Evolutionary conservation across 2,888 invertebrate genomes (phyloP), one percentile per base, ranked within the genome.

Genomic region (Agrotis puta): DNA sequence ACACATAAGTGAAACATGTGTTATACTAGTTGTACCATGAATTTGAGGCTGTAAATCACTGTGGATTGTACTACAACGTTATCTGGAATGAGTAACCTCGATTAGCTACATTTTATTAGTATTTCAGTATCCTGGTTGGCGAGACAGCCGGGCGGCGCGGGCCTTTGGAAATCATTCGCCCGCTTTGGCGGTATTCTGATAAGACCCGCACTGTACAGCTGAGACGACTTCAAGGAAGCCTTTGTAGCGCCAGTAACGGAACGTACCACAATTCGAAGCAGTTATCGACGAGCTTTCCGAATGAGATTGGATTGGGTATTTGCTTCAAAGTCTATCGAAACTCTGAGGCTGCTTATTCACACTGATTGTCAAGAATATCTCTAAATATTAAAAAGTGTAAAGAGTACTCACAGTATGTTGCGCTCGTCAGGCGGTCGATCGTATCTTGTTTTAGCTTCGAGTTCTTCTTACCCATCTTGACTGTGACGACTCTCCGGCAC

Each of bases 391-490:
- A 13, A 64, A 62, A 67, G 58, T 33, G 18, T 61, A 50, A 50
- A 13, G 66, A 20, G 70, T 91, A 95, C 98, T 98, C 95, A 99
- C 99, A 99, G 96, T 99, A 99, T 84, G 99, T 99, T 88, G 98
- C 98, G 83, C 97, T 98, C 85, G 98, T 99, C 86, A 99, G 97
- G 87, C 98, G 97, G 94, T 98, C 98, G 92, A 99, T 98, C 88
- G 99, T 98, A 93, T 99, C 99, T 94, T 98, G 98, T 97, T 98
- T 99, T 95, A 99, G 97, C 97, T 99, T 99, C 72, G 99, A 99
- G 92, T 98, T 99, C 96, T 98, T 98, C 97, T 99, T 99, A 91
- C 99, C 99, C 99, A 99, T 99, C 89, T 96, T 97, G 85, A 86
- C 86, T 88, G 74, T 74, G 59, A 70, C 75, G 82, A 74, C 67